Evolutionary conservation across 1,140 invertebrate genomes (phyloP).

Genomic region (Mycetomoellerius zeteki): DNA sequence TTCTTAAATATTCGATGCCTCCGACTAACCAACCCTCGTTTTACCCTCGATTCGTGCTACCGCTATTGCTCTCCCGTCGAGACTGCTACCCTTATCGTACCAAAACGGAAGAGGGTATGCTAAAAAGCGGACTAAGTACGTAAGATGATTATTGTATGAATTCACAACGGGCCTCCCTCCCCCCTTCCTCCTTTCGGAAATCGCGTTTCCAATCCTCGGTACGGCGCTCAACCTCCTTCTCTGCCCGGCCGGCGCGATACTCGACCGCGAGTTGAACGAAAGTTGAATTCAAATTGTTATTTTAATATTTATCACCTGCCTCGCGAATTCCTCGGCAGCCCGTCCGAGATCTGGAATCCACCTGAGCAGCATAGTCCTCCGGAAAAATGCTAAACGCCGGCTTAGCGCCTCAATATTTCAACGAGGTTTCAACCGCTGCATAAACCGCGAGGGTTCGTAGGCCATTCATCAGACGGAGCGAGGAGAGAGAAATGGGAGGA

Average conservation of each 20-base stretch:
- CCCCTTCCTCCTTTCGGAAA: conserved; percentile 35
- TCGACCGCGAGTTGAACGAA: conserved; percentile 70
- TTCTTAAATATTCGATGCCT: conserved; percentile 50
- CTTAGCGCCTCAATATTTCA: conserved; percentile 74
- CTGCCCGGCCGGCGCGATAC: background rate
- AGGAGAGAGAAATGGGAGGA: background rate
- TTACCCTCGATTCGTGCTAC: conserved; percentile 26
- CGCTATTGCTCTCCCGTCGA: background rate
- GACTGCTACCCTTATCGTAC: conserved; percentile 5
- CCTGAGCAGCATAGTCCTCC: conserved; percentile 59
- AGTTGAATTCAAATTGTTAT: conserved; percentile 81
- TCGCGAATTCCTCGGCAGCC: conserved; percentile 71
- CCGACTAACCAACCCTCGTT: background rate
- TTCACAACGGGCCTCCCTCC: conserved; percentile 56
- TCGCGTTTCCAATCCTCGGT: conserved; percentile 16
- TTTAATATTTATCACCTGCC: conserved; percentile 80
- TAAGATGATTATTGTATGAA: conserved; percentile 79
- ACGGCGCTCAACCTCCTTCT: background rate
- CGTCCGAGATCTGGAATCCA: conserved; percentile 35
- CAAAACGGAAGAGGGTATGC: conserved; percentile 61
- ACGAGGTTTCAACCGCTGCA: conserved; percentile 29
- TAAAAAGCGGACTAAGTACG: conserved; percentile 69
- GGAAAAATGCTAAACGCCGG: conserved; percentile 72
- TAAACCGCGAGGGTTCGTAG: conserved; percentile 26
- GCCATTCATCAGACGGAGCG: conserved; percentile 22